A percentile compares a stretch with the other conserved stretches of the same genome.
Conservation (phyloP, 2,797 vertebrate genomes). For the Melanitta fusca region DNA sequence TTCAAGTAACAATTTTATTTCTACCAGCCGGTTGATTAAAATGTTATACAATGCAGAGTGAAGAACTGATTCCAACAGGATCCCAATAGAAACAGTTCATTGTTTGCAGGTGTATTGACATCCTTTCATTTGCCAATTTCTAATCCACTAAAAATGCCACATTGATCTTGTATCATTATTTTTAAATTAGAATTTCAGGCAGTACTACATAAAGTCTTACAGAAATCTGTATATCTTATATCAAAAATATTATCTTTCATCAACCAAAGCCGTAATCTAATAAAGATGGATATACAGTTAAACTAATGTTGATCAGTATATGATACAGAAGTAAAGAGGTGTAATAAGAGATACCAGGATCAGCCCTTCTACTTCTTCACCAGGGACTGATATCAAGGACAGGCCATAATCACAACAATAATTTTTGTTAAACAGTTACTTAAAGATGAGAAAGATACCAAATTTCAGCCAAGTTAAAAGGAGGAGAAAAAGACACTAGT, state of each 20-base stretch:
- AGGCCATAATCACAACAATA: background rate
- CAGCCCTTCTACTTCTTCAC: background rate
- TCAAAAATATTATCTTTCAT: conserved; percentile 1
- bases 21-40: background rate
- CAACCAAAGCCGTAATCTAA: background rate
- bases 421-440: background rate
- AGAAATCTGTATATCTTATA: background rate
- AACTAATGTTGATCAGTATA: background rate
- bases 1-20: background rate
- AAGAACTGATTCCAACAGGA: background rate
- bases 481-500: accelerated
- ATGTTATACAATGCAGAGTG: background rate
- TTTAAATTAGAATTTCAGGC: background rate
- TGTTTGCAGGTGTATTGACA: background rate
- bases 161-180: background rate
- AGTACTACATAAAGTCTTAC: background rate
- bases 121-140: background rate
- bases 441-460: background rate
- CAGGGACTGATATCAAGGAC: background rate
- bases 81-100: background rate
- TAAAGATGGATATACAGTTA: conserved; percentile 1
- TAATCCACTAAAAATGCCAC: background rate
- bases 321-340: too few relatives aligned
- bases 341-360: background rate
- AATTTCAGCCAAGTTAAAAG: background rate